Evolutionary conservation across 1,140 invertebrate species (phyloP), one percentile per base, ranked within the genome.

Genomic region (Microplitis mediator): DNA sequence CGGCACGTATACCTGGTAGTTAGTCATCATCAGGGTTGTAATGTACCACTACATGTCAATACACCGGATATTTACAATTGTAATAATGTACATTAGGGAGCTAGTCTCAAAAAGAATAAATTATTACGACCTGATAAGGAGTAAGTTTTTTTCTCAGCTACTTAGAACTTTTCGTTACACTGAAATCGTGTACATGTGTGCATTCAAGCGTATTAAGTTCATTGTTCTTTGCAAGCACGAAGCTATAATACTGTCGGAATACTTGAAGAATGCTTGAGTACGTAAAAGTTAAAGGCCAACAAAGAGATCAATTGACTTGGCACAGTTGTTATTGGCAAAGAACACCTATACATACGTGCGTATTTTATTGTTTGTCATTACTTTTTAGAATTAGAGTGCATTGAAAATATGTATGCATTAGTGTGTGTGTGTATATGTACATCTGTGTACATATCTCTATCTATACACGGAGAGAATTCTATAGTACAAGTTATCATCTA

Each of bases 301-400:
- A 51, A 66, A 72, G 63, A 50, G 54, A 72, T 67, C 71, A 72
- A 62, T 72, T 67, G 23, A 64, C 67, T 72, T 52, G 39, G 39
- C 39, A 45, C 39, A 45, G 39, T 45, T 45, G 39, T 11, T 45
- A 45, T 45, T 45, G 39, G 39, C 39, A 45, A 45, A 45, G 39
- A 45, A 45, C 39, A 45, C 39, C 39, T 5, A 45, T 45, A 45
- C 23, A 45, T 45, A 45, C 39, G 11, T 45, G 39, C 39, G 39
- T 45, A 45, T 11, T 45, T 45, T 45, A 23, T 45, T 45, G 39
- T 6, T 11, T 6, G 39, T 45, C 5, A 45, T 45, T 45, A 45
- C 39, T 45, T 45, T 45, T 11, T 45, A 45, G 39, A 11, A 45
- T 45, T 45, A 45, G 39, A 8, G 6, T 45, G 39, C 39, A 45